phyloP scores from a whole-genome alignment of 2,113 vertebrate genomes.

The Rhegmatorhina hoffmannsi region DNA sequence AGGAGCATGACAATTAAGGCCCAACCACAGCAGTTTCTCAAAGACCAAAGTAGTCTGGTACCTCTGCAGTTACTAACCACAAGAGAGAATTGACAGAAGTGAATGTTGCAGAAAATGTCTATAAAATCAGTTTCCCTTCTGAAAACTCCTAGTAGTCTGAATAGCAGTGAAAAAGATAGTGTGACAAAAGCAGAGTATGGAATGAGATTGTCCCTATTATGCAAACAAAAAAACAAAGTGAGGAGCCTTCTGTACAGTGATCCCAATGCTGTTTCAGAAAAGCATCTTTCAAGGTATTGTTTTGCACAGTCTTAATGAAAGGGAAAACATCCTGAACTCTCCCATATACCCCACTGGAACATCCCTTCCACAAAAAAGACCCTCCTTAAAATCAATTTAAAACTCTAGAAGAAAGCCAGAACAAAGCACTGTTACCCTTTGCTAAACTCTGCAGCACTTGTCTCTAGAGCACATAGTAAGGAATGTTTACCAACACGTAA shows the following conservation, averaged over 20 bases:
- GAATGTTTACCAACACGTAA: not conserved
- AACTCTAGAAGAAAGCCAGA: not conserved
- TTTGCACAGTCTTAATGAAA: not conserved
- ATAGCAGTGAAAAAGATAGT: not conserved
- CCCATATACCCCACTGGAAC: not conserved
- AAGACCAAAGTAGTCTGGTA: not conserved
- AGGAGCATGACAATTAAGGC: not conserved
- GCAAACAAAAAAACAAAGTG: not conserved
- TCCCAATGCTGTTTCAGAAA: not conserved
- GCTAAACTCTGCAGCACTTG: not conserved
- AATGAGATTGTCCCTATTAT: fast-evolving
- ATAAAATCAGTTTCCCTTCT: not conserved
- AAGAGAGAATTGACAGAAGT: not conserved
- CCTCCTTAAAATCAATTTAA: not conserved
- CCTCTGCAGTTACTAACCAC: not conserved
- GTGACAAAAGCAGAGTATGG: not conserved
- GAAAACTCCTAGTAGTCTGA: not conserved
- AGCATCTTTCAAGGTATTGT: not conserved
- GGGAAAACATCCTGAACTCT: not conserved
- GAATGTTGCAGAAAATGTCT: not conserved
- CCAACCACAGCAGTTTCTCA: not conserved
- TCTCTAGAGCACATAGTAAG: not conserved
- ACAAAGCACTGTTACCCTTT: not conserved
- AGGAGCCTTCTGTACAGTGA: not conserved
- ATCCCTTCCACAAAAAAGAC: not conserved